phyloP scores from a whole-genome alignment of 2,113 vertebrate genomes.

The Oreotrochilus melanogaster region DNA sequence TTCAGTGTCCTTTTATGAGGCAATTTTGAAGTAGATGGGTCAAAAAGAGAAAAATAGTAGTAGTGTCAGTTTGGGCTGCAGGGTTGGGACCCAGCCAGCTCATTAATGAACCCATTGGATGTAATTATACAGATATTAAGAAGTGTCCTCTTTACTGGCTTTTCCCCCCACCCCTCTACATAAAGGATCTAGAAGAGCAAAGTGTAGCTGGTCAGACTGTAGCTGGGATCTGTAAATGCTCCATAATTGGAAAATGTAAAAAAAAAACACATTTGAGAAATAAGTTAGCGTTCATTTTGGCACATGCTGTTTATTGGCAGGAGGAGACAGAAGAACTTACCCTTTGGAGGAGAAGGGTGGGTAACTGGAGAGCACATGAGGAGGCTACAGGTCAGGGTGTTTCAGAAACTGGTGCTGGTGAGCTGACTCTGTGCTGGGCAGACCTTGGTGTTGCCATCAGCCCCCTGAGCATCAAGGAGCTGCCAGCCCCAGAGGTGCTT shows the following conservation, averaged over 20 bases:
- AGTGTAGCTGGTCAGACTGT: neutral
- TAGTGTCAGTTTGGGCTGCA: neutral
- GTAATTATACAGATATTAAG: conserved; percentile 44
- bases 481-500: neutral
- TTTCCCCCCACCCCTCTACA: neutral
- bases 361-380: neutral
- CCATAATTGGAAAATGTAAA: neutral
- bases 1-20: neutral
- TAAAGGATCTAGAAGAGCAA: neutral
- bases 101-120: conserved; percentile 26
- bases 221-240: neutral
- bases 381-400: neutral
- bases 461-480: fast-evolving
- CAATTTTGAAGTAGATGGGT: neutral
- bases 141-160: neutral
- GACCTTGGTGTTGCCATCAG: fast-evolving
- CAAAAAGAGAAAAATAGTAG: neutral
- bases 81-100: conserved; percentile 4
- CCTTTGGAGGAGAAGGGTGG: neutral
- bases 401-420: neutral
- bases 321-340: neutral
- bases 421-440: neutral
- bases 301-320: neutral
- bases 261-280: neutral
- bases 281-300: neutral